A percentile compares a stretch with the other conserved stretches of the same genome.
phyloP scores from a whole-genome alignment of 2,113 vertebrate species.

The Coracopsis vasa region DNA sequence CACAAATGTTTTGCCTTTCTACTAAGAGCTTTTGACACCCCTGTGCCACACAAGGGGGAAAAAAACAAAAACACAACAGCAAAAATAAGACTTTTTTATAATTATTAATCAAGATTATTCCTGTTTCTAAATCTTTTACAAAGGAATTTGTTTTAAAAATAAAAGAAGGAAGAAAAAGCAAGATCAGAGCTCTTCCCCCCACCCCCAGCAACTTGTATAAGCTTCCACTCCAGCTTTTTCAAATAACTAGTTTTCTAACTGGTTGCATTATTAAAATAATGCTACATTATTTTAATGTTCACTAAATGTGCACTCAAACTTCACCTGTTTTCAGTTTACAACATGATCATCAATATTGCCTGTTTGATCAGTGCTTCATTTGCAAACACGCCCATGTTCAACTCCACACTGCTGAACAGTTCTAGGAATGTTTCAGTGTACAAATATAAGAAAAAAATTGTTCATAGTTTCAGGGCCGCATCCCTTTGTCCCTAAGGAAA shows the following conservation, averaged over 20 bases:
- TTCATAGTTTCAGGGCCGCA: neutral
- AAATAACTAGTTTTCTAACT: neutral
- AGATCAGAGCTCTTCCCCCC: neutral
- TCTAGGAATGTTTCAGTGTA: neutral
- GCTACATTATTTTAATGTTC: neutral
- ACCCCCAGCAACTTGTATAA: neutral
- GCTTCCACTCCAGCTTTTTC: neutral
- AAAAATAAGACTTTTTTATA: neutral
- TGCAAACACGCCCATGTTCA: neutral
- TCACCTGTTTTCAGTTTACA: neutral
- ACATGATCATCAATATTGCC: neutral
- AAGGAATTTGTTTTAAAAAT: neutral
- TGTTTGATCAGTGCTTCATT: neutral
- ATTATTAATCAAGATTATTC: neutral
- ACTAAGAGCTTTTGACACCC: neutral
- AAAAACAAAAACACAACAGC: neutral
- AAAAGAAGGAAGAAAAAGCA: neutral
- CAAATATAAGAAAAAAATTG: neutral
- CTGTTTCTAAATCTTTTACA: neutral
- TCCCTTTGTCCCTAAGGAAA: neutral
- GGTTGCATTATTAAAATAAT: neutral
- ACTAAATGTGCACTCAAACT: neutral
- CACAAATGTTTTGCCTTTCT: neutral
- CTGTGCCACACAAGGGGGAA: neutral
- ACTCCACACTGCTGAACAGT: neutral